These are phyloP conservation scores for Mastomys coucha DNA, from an alignment of 2,113 vertebrate genomes.

Conservation along the genomic window DNA sequence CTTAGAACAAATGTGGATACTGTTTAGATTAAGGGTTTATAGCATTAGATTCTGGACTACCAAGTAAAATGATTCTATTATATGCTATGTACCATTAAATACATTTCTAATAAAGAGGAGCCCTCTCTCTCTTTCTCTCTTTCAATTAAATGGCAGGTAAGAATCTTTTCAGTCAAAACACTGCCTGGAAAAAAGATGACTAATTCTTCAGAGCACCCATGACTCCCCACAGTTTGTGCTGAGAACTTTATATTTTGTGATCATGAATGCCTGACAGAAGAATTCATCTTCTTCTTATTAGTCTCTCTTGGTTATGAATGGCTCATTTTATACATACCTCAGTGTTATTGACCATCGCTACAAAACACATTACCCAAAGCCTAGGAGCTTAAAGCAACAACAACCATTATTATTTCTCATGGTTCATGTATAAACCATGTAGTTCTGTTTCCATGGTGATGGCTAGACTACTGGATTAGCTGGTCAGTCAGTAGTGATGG, in stretches of 20 bases:
- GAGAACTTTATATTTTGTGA: background rate
- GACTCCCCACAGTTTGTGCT: background rate
- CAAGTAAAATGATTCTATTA: slow-evolving; percentile 5
- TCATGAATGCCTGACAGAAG: background rate
- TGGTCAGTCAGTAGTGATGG: background rate
- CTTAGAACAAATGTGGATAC: slow-evolving; percentile 25
- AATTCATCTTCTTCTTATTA: background rate
- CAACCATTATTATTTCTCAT: background rate
- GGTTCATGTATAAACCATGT: background rate
- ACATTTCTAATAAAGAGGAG: background rate
- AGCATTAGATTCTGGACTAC: background rate
- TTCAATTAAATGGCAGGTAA: background rate
- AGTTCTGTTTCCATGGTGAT: background rate
- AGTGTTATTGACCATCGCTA: background rate
- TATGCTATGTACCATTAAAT: slow-evolving; percentile 23
- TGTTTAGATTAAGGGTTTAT: slow-evolving; percentile 9
- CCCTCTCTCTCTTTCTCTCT: background rate
- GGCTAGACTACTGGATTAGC: no score
- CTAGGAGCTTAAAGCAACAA: slow-evolving; percentile 25
- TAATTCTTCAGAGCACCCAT: background rate
- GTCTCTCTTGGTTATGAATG: background rate
- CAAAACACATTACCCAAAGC: background rate
- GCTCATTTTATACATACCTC: background rate
- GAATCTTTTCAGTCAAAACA: slow-evolving; percentile 13
- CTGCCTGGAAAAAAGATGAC: background rate